Percentiles rank a stretch among this genome's conserved stretches.
Conservation (phyloP, 2,888 invertebrate species). For the Tetheella fluctuosa region DNA sequence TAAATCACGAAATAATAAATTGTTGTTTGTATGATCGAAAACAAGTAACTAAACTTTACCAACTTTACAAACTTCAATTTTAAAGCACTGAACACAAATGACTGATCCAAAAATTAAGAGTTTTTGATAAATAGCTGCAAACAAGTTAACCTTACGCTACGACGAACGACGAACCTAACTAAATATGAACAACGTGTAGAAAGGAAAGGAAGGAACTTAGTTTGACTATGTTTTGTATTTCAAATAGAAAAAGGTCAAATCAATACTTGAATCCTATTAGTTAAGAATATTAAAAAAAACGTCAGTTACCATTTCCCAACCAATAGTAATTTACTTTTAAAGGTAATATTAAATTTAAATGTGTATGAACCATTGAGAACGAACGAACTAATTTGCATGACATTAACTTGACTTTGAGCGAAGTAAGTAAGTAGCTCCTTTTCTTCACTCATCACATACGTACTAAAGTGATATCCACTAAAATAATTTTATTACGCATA, state of each 20-base stretch:
- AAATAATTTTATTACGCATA: no score
- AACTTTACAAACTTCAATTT: neutral
- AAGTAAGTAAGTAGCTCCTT: constrained; percentile 4
- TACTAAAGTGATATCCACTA: no score
- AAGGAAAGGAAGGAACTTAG: neutral
- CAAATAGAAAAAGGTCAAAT: neutral
- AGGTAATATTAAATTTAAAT: constrained; percentile 10
- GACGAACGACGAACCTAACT: neutral
- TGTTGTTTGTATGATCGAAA: constrained; percentile 21
- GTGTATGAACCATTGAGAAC: constrained; percentile 19
- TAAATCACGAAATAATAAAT: constrained; percentile 18
- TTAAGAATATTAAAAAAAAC: neutral
- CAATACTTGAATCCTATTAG: neutral
- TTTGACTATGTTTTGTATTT: neutral
- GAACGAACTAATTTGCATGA: constrained; percentile 31
- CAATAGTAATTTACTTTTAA: neutral
- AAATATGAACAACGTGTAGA: neutral
- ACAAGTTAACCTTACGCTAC: no score
- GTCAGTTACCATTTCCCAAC: neutral
- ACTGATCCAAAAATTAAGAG: neutral
- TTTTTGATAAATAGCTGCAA: neutral
- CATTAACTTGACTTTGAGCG: constrained; percentile 59
- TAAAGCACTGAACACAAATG: neutral
- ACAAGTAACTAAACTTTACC: constrained; percentile 22
- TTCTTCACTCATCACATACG: no score